These are phyloP conservation scores for Falcaria lacertinaria DNA, from an alignment of 2,888 invertebrate genomes.

Conservation along the genomic window DNA sequence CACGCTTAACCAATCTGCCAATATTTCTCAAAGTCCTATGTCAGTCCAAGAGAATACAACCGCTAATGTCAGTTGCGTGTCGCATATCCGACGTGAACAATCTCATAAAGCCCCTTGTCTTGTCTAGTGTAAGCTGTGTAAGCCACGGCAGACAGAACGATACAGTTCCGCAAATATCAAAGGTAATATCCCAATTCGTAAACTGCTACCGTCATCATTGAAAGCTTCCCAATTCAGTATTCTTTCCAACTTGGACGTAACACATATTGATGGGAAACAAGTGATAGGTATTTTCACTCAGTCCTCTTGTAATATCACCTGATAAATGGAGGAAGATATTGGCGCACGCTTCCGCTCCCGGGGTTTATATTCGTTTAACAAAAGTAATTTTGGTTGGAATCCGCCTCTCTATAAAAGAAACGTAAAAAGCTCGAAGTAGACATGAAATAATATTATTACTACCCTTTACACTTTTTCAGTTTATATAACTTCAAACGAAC, in stretches of 20 bases:
- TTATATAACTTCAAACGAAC: neutral
- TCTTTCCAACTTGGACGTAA: neutral
- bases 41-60: too few species aligned
- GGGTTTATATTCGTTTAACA: too few species aligned
- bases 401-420: neutral
- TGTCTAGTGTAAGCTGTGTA: neutral
- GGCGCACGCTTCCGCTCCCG: neutral
- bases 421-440: neutral
- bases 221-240: neutral
- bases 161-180: neutral
- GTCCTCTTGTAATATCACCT: neutral
- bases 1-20: too few species aligned
- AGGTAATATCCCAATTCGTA: neutral
- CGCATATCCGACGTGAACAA: slow-evolving; percentile 18
- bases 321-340: neutral
- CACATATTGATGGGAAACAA: neutral
- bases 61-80: too few species aligned
- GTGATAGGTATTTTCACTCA: neutral
- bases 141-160: neutral
- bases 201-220: neutral
- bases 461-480: neutral
- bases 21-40: too few species aligned
- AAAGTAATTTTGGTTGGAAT: neutral
- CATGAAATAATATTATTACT: neutral
- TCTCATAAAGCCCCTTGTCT: slow-evolving; percentile 27